Evolutionary conservation across 1,140 invertebrate genomes (phyloP).

Genomic region (Eumaeus atala): DNA sequence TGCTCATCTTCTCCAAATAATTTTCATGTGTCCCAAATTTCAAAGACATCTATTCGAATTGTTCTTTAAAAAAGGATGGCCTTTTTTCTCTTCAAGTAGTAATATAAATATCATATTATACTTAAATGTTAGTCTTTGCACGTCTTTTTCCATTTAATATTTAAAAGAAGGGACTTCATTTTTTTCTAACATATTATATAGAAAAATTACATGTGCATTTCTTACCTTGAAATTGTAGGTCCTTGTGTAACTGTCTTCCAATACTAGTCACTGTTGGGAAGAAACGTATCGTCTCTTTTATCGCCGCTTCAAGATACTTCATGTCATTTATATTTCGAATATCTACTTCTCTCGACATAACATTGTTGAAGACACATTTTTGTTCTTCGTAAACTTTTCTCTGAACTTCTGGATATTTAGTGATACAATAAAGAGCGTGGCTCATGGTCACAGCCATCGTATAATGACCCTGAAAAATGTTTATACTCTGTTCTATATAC

Average conservation of each 20-base stretch:
- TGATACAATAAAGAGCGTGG: conserved; percentile 33
- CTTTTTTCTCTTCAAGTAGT: too few relatives aligned
- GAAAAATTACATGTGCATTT: too few relatives aligned
- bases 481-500: too few relatives aligned
- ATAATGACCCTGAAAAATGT: conserved; percentile 32
- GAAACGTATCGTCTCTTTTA: conserved; percentile 35
- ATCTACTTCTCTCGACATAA: conserved; percentile 27
- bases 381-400: conserved; percentile 36
- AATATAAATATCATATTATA: too few relatives aligned
- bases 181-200: too few relatives aligned
- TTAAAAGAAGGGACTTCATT: too few relatives aligned
- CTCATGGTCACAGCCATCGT: conserved; percentile 37
- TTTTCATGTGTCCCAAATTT: too few relatives aligned
- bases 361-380: conserved; percentile 24
- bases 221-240: conserved; percentile 28
- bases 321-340: conserved; percentile 31
- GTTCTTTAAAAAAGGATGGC: too few relatives aligned
- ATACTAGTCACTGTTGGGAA: conserved; percentile 36
- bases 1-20: too few relatives aligned
- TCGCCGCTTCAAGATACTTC: conserved; percentile 39
- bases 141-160: too few relatives aligned
- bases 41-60: too few relatives aligned
- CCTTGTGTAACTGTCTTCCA: conserved; percentile 31
- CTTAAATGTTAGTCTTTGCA: too few relatives aligned
- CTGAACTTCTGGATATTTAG: conserved; percentile 35